A percentile compares a stretch with the other conserved stretches of the same genome.
Evolutionary conservation across 2,797 vertebrate species (phyloP).

Genomic region (Rhodeus uyekii): DNA sequence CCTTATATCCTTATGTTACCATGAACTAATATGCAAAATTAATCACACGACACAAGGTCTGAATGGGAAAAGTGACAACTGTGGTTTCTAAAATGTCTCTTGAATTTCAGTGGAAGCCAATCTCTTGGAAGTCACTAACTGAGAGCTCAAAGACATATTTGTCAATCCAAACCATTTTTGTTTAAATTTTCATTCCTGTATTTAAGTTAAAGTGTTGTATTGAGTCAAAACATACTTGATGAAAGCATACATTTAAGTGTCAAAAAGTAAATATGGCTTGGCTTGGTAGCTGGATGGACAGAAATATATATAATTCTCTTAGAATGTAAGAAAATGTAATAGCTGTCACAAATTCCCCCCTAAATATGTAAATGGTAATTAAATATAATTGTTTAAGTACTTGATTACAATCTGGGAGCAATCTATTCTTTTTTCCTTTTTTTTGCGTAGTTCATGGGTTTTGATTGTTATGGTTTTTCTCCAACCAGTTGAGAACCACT

Average conservation of each 20-base stretch:
- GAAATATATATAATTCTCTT: neutral
- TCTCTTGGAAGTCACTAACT: neutral
- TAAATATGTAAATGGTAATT: neutral
- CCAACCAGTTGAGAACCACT: constrained; percentile 3
- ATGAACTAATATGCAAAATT: neutral
- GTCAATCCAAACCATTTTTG: neutral
- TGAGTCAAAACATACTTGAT: neutral
- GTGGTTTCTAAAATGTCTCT: neutral
- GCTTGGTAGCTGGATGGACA: neutral
- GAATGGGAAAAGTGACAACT: neutral
- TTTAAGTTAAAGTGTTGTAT: neutral
- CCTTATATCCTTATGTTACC: neutral
- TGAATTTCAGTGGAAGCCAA: neutral
- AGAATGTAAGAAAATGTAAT: neutral
- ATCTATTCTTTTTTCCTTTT: neutral
- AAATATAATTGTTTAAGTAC: neutral
- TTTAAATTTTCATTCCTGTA: neutral
- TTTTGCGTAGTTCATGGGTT: neutral
- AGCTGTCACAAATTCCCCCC: neutral
- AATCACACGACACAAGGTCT: neutral
- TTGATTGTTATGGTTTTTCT: neutral
- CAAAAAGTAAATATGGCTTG: too few relatives aligned
- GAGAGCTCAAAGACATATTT: neutral
- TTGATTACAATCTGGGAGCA: neutral
- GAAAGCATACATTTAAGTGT: neutral